Base-by-base conservation (phyloP, 2,113 vertebrate genomes). In the Percopsis transmontana region DNA sequence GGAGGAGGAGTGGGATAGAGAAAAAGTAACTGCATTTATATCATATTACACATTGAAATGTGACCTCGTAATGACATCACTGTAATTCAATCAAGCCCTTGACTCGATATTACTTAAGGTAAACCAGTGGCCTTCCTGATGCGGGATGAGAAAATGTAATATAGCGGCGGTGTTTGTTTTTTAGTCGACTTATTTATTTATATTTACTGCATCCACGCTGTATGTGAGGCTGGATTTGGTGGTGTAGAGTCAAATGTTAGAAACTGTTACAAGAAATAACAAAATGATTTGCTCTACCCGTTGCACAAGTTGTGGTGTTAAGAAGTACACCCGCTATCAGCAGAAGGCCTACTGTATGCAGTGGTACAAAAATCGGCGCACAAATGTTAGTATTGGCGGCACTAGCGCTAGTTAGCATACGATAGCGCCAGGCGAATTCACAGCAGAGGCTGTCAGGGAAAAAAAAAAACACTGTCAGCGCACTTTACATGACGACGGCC, bases 41-140 rank as follows among this genome's bases (percentile, higher is more conserved):
- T 90, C 88, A 91, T 91, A 91, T 91, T 89, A 92, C 90, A 88
- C 90, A 90, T 85, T 91, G 92, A 90, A 92, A 91, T 91, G 90
- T 92, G 91, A 93, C 90, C 89, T 83, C 33, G 58, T 92, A 91
- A 92, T 82, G 87, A 91, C 85, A 92, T 91, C 90, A 92, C 87
- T 74, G 82, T 89, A 92, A 92, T 90, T 83, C 77, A 93, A 91
- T 93, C 88, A 92, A 88, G 85, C 83, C 85, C 80, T 88, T 88
- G 83, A 90, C 85, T 91, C 83, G 60, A 89, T 91, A 90, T 92
- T 91, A 90, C 88, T 92, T 91, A 91, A 91, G 87, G 87, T 88
- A 90, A 90, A 90, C 88, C 85, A 83, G 89, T 87, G 88, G 88
- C 88, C 84, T 90, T 92, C 90, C 89, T 90, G 74, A 87, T 88